Evolutionary conservation across 2,888 invertebrate genomes (phyloP).

Genomic region (Dasypolia templi): DNA sequence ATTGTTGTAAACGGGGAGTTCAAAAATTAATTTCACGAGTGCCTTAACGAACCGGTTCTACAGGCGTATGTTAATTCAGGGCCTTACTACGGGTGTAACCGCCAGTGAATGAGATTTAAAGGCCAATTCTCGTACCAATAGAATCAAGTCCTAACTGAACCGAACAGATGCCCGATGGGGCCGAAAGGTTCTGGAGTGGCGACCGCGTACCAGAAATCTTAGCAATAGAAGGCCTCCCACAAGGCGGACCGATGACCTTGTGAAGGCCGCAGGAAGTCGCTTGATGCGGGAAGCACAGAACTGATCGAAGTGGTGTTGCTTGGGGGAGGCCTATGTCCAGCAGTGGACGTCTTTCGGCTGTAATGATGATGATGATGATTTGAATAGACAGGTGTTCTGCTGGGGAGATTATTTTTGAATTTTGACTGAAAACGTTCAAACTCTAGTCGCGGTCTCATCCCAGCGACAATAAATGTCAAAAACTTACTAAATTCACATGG

Average conservation of each 20-base stretch:
- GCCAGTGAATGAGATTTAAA: neutral
- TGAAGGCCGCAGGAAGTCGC: no score
- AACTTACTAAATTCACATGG: no score
- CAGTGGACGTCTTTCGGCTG: no score
- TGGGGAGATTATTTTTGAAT: neutral
- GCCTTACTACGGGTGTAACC: slow-evolving; percentile 32
- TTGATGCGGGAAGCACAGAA: no score
- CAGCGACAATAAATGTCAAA: no score
- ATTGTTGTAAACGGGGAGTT: slow-evolving; percentile 34
- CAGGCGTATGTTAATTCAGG: slow-evolving; percentile 32
- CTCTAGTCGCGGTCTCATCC: no score
- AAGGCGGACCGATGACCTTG: no score
- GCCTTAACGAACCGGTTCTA: slow-evolving; percentile 45
- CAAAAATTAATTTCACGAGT: slow-evolving; percentile 64
- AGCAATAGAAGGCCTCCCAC: no score
- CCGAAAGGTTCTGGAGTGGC: neutral
- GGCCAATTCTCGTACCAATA: neutral
- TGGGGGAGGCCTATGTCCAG: no score
- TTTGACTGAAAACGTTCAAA: neutral
- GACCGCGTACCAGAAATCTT: no score
- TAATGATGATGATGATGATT: no score
- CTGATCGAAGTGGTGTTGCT: no score
- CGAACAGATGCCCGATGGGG: neutral
- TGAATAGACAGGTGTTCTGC: neutral
- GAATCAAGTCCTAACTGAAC: neutral